Conservation (phyloP, 2,113 vertebrate species). For the Oxyruncus cristatus region DNA sequence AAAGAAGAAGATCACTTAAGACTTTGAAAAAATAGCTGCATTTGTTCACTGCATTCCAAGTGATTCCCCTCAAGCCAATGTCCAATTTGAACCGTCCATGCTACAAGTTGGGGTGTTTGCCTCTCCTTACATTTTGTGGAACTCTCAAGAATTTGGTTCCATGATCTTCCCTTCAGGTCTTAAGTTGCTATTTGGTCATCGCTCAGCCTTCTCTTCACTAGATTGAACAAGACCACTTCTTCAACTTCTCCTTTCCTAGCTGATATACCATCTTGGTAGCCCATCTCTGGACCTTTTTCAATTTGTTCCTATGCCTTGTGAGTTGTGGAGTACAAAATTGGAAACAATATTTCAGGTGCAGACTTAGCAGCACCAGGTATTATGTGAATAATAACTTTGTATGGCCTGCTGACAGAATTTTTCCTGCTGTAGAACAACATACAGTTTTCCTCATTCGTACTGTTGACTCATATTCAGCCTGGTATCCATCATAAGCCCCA, state of each 20-base stretch:
- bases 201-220: not conserved
- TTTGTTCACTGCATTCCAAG: not conserved
- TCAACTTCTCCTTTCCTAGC: not conserved
- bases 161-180: not conserved
- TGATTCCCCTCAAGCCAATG: not conserved
- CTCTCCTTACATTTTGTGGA: not conserved
- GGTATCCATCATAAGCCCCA: not conserved
- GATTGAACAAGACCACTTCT: not conserved
- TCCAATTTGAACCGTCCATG: not conserved
- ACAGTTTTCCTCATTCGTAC: not conserved
- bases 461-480: not conserved
- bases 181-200: not conserved
- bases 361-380: not conserved
- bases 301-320: not conserved
- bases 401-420: not conserved
- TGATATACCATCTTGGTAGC: not conserved
- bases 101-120: rapidly evolving
- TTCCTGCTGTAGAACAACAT: not conserved
- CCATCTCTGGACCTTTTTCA: not conserved
- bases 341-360: not conserved
- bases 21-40: not conserved
- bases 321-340: not conserved
- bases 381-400: not conserved
- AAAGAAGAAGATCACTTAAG: not conserved
- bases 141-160: not conserved